Conservation (phyloP, 1,140 invertebrate genomes). For the Temnothorax curvispinosus region DNA sequence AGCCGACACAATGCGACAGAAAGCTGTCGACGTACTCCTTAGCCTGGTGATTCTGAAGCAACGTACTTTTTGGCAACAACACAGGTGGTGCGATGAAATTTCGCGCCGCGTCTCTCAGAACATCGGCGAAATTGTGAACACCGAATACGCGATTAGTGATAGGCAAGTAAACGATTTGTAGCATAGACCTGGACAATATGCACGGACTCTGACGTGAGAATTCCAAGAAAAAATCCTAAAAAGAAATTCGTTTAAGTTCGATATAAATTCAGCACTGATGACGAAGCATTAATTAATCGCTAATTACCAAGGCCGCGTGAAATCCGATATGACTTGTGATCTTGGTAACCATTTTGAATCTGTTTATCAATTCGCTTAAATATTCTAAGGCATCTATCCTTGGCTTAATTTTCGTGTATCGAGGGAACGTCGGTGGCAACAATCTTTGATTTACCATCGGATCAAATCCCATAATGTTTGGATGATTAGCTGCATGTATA, state of each 20-base stretch:
- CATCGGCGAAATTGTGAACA: constrained; percentile 90
- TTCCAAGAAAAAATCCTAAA: constrained; percentile 97
- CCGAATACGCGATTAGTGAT: constrained; percentile 85
- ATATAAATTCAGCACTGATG: constrained; percentile 21
- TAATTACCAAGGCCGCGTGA: constrained; percentile 92
- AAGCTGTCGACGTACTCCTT: constrained; percentile 96
- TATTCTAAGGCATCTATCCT: constrained; percentile 94
- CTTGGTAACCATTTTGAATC: constrained; percentile 93
- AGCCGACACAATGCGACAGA: constrained; percentile 93
- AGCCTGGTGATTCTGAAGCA: constrained; percentile 89
- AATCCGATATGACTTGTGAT: constrained; percentile 92
- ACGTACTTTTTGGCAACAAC: constrained; percentile 89
- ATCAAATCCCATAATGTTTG: constrained; percentile 94
- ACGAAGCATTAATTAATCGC: constrained; percentile 8
- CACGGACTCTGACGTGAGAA: constrained; percentile 95
- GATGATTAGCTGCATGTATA: constrained; percentile 81
- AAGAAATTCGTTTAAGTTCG: constrained; percentile 65
- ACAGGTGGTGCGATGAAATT: constrained; percentile 95
- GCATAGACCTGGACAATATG: constrained; percentile 96
- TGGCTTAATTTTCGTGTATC: constrained; percentile 97
- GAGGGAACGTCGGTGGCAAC: constrained; percentile 98
- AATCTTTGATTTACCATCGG: constrained; percentile 97
- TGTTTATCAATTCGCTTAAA: constrained; percentile 92
- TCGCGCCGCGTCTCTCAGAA: constrained; percentile 93
- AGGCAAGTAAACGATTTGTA: constrained; percentile 93